Base-by-base conservation (phyloP, 2,797 vertebrate species). In the Pseudomugil tenellus region DNA sequence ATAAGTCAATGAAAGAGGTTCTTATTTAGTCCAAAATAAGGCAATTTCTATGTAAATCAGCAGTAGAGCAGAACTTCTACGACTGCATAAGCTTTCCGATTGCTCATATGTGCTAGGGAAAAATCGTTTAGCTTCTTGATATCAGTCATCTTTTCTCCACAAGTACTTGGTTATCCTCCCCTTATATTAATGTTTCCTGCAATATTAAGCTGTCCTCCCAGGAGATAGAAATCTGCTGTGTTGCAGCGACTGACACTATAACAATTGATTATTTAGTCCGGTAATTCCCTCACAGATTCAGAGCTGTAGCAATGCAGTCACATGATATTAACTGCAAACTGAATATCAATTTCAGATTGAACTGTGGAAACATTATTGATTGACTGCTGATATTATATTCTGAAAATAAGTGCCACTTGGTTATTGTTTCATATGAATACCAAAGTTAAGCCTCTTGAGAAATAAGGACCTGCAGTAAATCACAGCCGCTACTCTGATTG, bases 41-140 rank as follows among this genome's bases (percentile, higher is more conserved):
- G 95, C 96, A 96, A 97, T 98, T 97, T 97, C 96, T 97, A 97
- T 98, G 96, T 97, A 97, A 98, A 98, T 98, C 94, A 91, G 91
- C 96, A 96, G 97, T 97, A 97, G 96, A 95, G 96, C 95, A 96
- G 95, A 96, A 97, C 96, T 96, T 96, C 94, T 92, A 94, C 94
- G 94, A 95, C 96, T 96, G 95, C 96, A 97, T 95, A 94, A 95
- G 95, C 95, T 94, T 94, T 94, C 92, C 94, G 89, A 94, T 96
- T 96, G 97, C 96, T 96, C 95, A 96, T 95, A 96, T 93, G 94
- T 94, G 93, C 93, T 95, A 92, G 95, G 94, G 91, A 90, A 94
- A 77, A 97, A 97, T 95, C 93, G 95, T 97, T 97, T 95, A 96
- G 96, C 95, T 94, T 93, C 95, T 95, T 96, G 95, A 97, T 96